phyloP scores from a whole-genome alignment of 2,797 vertebrate genomes.

The Heteromormyrus szaboi region DNA sequence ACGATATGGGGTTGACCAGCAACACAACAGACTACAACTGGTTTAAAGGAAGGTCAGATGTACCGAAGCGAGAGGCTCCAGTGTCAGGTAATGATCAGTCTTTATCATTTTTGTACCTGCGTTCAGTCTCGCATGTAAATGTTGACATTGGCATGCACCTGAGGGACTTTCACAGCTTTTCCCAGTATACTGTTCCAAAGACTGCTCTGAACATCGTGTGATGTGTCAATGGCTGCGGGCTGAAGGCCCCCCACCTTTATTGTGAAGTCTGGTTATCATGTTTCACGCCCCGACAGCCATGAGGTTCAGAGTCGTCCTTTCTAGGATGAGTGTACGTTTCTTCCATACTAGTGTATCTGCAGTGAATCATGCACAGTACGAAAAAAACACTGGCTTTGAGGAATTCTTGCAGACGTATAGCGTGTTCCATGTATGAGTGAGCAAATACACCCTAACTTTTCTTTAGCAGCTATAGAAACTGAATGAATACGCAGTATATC shows the following conservation, averaged over 20 bases:
- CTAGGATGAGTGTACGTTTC: neutral
- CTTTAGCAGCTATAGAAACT: neutral
- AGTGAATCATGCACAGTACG: neutral
- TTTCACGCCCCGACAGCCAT: conserved; percentile 10
- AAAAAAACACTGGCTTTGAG: neutral
- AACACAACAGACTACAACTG: neutral
- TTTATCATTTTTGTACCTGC: neutral
- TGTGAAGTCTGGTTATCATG: conserved; percentile 23
- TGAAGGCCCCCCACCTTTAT: neutral
- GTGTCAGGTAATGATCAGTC: conserved; percentile 6
- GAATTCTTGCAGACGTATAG: neutral
- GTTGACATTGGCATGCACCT: conserved; percentile 26
- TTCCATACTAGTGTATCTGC: neutral
- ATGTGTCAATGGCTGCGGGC: conserved; percentile 33
- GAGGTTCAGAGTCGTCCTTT: conserved; percentile 1
- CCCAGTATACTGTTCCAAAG: conserved; percentile 34
- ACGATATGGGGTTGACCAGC: neutral
- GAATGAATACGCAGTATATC: neutral
- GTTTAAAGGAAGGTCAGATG: neutral
- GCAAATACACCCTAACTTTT: neutral
- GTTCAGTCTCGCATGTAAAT: conserved; percentile 26
- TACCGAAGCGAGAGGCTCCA: conserved; percentile 20
- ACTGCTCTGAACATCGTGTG: conserved; percentile 34
- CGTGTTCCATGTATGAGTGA: neutral
- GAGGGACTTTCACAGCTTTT: conserved; percentile 26